Evolutionary conservation across 1,140 invertebrate genomes (phyloP), one percentile per base, ranked within the genome.

Genomic region (Drosophila jambulina): DNA sequence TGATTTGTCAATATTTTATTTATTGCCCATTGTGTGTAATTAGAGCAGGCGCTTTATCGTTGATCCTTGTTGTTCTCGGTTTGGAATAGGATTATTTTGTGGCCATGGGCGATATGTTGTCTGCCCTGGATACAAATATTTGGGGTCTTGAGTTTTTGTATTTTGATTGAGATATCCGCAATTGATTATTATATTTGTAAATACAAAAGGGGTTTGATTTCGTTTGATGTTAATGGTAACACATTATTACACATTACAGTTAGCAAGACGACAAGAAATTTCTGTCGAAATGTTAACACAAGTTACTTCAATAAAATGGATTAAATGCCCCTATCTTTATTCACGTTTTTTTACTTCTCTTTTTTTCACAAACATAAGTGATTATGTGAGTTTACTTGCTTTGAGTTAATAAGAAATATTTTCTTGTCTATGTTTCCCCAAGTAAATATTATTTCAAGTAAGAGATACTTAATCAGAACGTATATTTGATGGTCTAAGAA

Each of bases 1-100:
- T 87, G 80, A 87, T 87, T 88, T 88, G 80, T 87, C 84, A 88
- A 87, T 87, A 83, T 80, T 74, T 88, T 88, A 87, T 87, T 87
- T 87, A 87, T 87, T 88, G 83, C 83, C 69, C 53, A 74, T 83
- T 78, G 78, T 80, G 83, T 69, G 84, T 88, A 87, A 87, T 87
- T 87, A 88, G 84, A 70, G 76, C 54, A 57, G 75, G 51, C 56
- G 71, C 78, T 80, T 83, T 80, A 77, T 87, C 68, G 60, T 82
- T 82, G 59, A 69, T 78, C 69, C 19, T 64, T 67, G 67, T 69
- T 78, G 48, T 67, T 67, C n/a, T 64, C 60, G 57, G 49, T 43
- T 68, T 46, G 40, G 57, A 68, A 68, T 63, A 69, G 53, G 74
- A 74, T 78, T 81, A 70, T 59, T 27, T 57, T 38, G 51, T 45